Percentiles rank a stretch among this genome's conserved stretches.
These are phyloP conservation scores for Palythoa caribaeorum DNA, from an alignment of 92 coral and sea anemone genomes.

Conservation along the genomic window DNA sequence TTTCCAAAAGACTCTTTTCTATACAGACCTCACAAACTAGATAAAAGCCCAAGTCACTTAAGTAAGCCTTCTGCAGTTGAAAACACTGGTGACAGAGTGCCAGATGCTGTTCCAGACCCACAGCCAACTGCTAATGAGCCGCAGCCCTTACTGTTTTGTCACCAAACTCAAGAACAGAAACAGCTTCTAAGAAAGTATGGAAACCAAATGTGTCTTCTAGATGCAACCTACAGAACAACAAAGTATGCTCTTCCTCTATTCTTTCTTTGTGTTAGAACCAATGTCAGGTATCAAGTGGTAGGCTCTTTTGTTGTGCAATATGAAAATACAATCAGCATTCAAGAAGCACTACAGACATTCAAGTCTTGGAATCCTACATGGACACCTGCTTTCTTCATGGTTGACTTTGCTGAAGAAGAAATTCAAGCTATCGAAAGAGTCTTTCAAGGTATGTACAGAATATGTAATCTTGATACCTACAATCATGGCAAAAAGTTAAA, in stretches of 20 bases:
- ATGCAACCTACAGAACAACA: conserved; percentile 50
- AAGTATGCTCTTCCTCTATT: conserved; percentile 11
- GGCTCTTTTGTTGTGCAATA: conserved; percentile 51
- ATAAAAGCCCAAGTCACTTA: neutral
- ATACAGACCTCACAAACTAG: neutral
- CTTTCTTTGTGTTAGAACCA: conserved; percentile 24
- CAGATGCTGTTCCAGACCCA: conserved; percentile 24
- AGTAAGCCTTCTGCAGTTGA: neutral
- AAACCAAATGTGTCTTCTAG: conserved; percentile 35
- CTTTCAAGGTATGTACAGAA: too few species aligned
- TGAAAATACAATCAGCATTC: conserved; percentile 33
- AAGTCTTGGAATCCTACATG: conserved; percentile 46
- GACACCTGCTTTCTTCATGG: conserved; percentile 47
- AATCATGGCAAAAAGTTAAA: too few species aligned
- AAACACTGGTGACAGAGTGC: neutral
- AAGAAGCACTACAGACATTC: conserved; percentile 36
- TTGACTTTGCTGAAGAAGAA: conserved; percentile 43
- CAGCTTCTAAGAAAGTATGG: conserved; percentile 34
- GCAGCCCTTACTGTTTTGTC: conserved; percentile 32
- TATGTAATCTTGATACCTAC: too few species aligned
- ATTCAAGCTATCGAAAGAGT: conserved; percentile 1
- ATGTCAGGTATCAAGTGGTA: conserved; percentile 38
- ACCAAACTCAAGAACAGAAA: conserved; percentile 48
- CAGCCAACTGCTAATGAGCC: neutral
- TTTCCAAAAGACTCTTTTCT: neutral